A percentile compares a stretch with the other conserved stretches of the same genome.
Conservation (phyloP, 2,113 vertebrate species). For the Nothocercus julius region DNA sequence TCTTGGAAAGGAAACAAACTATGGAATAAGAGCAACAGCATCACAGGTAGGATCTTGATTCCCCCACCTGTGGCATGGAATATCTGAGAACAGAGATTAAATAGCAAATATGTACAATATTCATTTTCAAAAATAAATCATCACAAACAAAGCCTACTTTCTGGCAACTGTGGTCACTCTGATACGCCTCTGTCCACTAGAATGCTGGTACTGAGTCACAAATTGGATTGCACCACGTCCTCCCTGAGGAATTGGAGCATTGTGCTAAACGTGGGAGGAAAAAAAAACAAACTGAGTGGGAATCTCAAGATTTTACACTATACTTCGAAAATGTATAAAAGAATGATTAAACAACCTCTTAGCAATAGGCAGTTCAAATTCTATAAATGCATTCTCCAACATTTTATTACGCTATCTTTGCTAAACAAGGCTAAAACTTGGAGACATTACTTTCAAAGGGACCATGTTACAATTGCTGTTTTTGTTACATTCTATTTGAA, state of each 20-base stretch:
- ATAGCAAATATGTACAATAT: not conserved
- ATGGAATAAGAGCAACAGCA: not conserved
- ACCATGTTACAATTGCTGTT: not conserved
- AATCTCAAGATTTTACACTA: not conserved
- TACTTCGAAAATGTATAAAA: not conserved
- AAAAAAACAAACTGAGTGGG: not conserved
- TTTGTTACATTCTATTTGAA: not conserved
- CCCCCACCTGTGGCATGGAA: not conserved
- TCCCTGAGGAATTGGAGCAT: conserved; percentile 91
- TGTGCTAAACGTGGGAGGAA: conserved; percentile 79
- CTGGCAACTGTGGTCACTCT: conserved; percentile 89
- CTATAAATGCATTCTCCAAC: not conserved
- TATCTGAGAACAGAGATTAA: not conserved
- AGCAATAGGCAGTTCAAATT: not conserved
- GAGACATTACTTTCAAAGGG: not conserved
- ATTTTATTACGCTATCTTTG: not conserved
- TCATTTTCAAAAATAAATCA: not conserved
- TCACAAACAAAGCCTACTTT: conserved; percentile 79
- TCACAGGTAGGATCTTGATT: not conserved
- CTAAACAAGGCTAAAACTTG: not conserved
- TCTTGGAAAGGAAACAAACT: not conserved
- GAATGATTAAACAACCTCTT: not conserved
- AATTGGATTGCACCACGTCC: conserved; percentile 90
- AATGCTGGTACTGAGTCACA: conserved; percentile 92
- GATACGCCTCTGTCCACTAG: conserved; percentile 89